Base-by-base conservation (phyloP, 2,888 invertebrate species). In the Tiliacea citrago region DNA sequence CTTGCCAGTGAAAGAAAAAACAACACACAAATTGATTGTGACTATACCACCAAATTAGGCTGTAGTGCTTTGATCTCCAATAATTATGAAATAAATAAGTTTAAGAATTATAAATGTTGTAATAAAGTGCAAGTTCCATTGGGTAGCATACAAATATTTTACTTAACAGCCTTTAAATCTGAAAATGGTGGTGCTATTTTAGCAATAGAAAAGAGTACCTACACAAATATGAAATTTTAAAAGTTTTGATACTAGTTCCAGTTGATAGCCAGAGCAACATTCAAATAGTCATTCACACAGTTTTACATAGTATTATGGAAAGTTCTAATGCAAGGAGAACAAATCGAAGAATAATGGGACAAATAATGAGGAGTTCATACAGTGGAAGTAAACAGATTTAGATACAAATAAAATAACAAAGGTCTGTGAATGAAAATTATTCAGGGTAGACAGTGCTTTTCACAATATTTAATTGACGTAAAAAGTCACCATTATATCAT, bases 21-120 rank as follows among this genome's bases (percentile, higher is more conserved):
- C 73, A n/a, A 92, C 90, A 24, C 93, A 96, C n/a, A 96, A 96
- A 90, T 89, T 96, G 79, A 87, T 92, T 82, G 86, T 96, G 29
- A 90, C 90, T 77, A 77, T 82, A 53, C 83, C 88, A 53, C 79
- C 75, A 74, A 89, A 72, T 57, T 86, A 65, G 71, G 65, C 65
- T 74, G 75, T 77, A 81, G 80, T 80, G 82, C 71, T 72, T 73
- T 78, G 79, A 84, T 85, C 76, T 84, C 83, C 42, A 75, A 67
- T 82, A 70, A 77, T 82, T 79, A 82, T 82, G 65, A 70, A 82
- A 83, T 86, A 82, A 79, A 69, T 86, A 88, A 88, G 76, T 68
- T n/a, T 84, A 79, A 86, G 75, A 77, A 78, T 76, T 75, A 73
- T 79, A 75, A 82, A 85, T 82, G 86, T 75, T 83, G 73, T 79